Evolutionary conservation across 2,888 invertebrate genomes (phyloP), one percentile per base, ranked within the genome.

Genomic region (Amphiduros pacificus): DNA sequence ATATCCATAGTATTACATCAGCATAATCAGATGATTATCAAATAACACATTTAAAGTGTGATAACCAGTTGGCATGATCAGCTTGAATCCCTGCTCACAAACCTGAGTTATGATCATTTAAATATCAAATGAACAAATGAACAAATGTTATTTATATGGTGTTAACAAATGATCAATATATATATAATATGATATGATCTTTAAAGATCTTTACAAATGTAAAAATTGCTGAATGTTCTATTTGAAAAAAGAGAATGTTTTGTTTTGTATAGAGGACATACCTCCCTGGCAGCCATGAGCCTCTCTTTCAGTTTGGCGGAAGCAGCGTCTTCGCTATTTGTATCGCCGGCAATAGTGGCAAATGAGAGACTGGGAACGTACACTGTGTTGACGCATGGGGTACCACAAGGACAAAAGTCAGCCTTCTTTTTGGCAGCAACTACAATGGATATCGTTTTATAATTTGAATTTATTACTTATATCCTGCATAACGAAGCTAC

Each of bases 311-410:
- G 44, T n/a, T 20, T 44, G n/a, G 44, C 44, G 5, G 44, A 20
- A 20, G 29, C 29, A 14, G 17, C 28, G 22, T 44, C 44, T 4
- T 44, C 44, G 31, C 17, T 20, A 17, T 56, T 44, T 4, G 49
- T 32, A 40, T 60, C 49, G 26, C 28, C 50, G 36, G 24, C 20
- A 11, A 57, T 52, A 40, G 41, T 22, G 24, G 56, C 44, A 32
- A 62, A 57, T 17, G 62, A 62, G 1, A 57, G 40, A 29, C 62
- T 62, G 41, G 56, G 26, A 2, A 57, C 52, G 52, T 44, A 57
- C 24, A 56, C 50, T 1, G 53, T 57, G 11, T 57, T 49, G 14
- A 32, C 31, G 41, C 56, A 62, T 4, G 57, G 57, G 11, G 61
- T 57, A 6, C 32, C 50, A 28, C 57, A 57, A 4, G 9, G 24